Evolutionary conservation across 2,797 vertebrate species (phyloP).

Genomic region (Garrulus glandarius): DNA sequence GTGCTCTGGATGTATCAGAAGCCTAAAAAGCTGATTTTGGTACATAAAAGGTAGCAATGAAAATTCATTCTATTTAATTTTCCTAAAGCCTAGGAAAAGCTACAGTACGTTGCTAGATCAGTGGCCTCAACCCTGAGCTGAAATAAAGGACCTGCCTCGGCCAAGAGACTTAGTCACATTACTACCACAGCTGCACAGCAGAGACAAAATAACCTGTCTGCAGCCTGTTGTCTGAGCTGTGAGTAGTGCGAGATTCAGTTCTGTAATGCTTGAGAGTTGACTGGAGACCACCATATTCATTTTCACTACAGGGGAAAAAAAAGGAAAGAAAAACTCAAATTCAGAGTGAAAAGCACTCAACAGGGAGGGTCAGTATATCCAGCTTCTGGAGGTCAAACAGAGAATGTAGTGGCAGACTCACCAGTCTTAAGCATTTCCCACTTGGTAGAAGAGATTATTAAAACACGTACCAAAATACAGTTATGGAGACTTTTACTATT

Average conservation of each 20-base stretch:
- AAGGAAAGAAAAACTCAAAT: background rate
- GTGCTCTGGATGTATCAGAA: constrained; percentile 47
- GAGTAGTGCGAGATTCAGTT: background rate
- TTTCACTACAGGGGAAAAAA: constrained; percentile 18
- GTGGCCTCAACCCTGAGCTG: constrained; percentile 61
- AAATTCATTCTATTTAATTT: constrained; percentile 56
- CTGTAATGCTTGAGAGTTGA: constrained; percentile 5
- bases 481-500: background rate
- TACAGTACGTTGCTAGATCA: constrained; percentile 64
- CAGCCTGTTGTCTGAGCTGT: background rate
- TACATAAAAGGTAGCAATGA: constrained; percentile 60
- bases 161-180: constrained; percentile 30
- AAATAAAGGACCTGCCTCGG: constrained; percentile 53
- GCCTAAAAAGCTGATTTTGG: constrained; percentile 64
- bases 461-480: background rate
- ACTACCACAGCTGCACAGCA: constrained; percentile 28
- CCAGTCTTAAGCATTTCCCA: background rate
- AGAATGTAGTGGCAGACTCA: background rate
- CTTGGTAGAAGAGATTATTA: background rate
- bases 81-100: constrained; percentile 57
- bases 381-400: background rate
- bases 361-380: background rate
- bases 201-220: background rate
- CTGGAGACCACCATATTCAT: constrained; percentile 19
- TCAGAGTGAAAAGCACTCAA: background rate